Evolutionary conservation across 2,797 vertebrate genomes (phyloP).

Genomic region (Threskiornis aethiopicus): DNA sequence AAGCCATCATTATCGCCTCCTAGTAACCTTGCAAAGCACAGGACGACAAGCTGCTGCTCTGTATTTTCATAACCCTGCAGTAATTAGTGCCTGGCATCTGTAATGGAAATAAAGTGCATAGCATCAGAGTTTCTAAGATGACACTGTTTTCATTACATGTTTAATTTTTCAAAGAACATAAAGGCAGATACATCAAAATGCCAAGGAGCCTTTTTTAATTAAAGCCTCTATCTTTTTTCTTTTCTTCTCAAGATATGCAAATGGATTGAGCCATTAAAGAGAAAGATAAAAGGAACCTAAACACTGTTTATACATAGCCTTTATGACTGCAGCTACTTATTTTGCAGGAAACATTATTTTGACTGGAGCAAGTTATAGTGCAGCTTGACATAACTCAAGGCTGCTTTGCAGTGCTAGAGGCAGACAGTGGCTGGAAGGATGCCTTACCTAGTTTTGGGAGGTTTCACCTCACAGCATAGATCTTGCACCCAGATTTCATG

Average conservation of each 20-base stretch:
- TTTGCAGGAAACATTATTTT: constrained; percentile 18
- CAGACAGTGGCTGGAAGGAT: background rate
- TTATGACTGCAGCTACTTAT: background rate
- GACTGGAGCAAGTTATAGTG: background rate
- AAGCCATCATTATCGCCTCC: background rate
- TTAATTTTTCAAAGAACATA: constrained; percentile 55
- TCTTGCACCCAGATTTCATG: background rate
- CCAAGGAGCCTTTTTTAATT: constrained; percentile 56
- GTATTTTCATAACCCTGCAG: background rate
- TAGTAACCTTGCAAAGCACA: background rate
- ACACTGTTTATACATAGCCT: background rate
- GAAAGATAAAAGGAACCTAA: background rate
- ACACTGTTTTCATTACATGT: constrained; percentile 42
- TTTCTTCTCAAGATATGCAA: constrained; percentile 53
- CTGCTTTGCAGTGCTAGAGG: background rate
- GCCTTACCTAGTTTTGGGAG: background rate
- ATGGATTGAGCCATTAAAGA: background rate
- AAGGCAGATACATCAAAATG: constrained; percentile 47
- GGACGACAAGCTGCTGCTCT: background rate
- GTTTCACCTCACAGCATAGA: background rate
- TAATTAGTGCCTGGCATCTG: background rate
- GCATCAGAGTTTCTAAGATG: background rate
- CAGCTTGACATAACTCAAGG: background rate
- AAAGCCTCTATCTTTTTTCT: constrained; percentile 30
- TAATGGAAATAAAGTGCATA: background rate